Percentiles rank a stretch among this genome's conserved stretches.
Conservation (phyloP, 2,113 vertebrate species). For the Crypturellus undulatus region DNA sequence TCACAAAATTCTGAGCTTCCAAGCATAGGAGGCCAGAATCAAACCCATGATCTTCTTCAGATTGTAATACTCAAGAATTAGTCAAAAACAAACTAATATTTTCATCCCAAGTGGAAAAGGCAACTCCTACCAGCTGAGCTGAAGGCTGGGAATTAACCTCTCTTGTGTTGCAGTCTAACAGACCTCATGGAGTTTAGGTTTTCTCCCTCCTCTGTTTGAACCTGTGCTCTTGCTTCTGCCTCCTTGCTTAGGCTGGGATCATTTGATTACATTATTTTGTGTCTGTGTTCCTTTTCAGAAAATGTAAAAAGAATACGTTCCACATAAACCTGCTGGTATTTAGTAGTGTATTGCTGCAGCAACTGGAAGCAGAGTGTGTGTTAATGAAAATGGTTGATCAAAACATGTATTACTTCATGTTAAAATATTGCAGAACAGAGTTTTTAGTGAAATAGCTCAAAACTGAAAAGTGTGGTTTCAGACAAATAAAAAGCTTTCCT, state of each 20-base stretch:
- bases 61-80: not conserved
- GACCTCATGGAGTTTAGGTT: not conserved
- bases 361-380: not conserved
- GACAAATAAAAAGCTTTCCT: not conserved
- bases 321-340: not conserved
- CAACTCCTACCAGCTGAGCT: not conserved
- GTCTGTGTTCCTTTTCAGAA: not conserved
- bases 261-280: not conserved
- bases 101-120: not conserved
- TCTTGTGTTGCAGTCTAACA: not conserved
- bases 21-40: not conserved
- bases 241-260: not conserved
- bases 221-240: not conserved
- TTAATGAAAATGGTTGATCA: not conserved
- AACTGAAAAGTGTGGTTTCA: not conserved
- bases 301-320: fast-evolving
- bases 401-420: not conserved
- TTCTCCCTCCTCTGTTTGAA: not conserved
- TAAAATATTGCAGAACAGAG: not conserved
- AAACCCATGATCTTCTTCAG: not conserved
- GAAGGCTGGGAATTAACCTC: not conserved
- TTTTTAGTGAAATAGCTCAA: not conserved
- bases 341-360: not conserved
- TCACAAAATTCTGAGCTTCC: not conserved
- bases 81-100: not conserved